Percentiles rank a stretch among this genome's conserved stretches.
Evolutionary conservation across 1,140 invertebrate species (phyloP).

Genomic region (Metaphire vulgaris): DNA sequence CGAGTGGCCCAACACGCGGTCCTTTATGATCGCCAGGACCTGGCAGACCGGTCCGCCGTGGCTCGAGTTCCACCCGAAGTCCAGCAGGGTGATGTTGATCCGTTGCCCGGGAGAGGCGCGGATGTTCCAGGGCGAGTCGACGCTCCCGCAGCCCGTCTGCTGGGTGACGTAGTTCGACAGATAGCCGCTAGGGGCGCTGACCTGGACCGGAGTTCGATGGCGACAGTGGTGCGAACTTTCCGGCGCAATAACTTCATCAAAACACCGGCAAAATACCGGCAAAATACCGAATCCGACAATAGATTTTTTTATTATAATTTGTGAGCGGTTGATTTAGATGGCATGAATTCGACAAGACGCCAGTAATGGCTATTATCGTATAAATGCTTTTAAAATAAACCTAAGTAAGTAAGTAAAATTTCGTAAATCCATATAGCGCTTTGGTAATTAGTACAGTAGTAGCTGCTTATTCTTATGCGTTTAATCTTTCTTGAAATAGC

Average conservation of each 20-base stretch:
- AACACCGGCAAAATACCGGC: too few relatives aligned
- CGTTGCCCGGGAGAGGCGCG: slow-evolving; percentile 8
- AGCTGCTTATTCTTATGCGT: too few relatives aligned
- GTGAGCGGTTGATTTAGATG: too few relatives aligned
- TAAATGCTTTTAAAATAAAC: too few relatives aligned
- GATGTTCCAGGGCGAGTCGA: slow-evolving; percentile 20
- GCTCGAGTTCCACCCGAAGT: slow-evolving; percentile 17
- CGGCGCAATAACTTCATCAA: background rate
- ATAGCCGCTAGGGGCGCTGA: slow-evolving; percentile 4
- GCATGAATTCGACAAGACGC: too few relatives aligned
- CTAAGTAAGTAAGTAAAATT: too few relatives aligned
- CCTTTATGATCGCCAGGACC: slow-evolving; percentile 12
- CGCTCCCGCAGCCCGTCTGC: slow-evolving; percentile 22
- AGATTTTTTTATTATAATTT: too few relatives aligned
- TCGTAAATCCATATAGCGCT: too few relatives aligned
- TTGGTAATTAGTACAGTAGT: too few relatives aligned
- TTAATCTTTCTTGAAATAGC: too few relatives aligned
- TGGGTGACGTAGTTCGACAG: slow-evolving; percentile 25
- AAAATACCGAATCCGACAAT: too few relatives aligned
- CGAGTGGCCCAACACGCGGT: background rate
- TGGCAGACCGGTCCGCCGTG: slow-evolving; percentile 2
- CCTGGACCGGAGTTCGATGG: background rate
- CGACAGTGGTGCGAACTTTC: background rate
- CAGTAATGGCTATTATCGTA: too few relatives aligned
- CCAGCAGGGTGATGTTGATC: slow-evolving; percentile 27